Base-by-base conservation (phyloP, 2,888 invertebrate genomes). In the Idaea straminata region DNA sequence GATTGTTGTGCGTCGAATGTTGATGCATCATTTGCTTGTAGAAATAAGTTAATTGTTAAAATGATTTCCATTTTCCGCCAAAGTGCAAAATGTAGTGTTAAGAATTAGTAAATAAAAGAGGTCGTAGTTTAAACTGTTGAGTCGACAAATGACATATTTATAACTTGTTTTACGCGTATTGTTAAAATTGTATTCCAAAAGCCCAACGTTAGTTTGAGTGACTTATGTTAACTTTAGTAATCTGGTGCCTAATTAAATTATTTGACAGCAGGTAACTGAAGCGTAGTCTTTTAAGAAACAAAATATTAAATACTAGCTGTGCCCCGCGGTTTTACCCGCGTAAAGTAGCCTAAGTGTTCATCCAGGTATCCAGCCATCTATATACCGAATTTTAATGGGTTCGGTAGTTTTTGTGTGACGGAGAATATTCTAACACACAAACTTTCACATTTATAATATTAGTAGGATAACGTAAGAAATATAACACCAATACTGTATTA, bases 121-220 rank as follows among this genome's bases (percentile, higher is more conserved):
- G 5, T 47, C 47, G 47, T 47, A 4, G 2, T 47, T 47, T 5
- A 10, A 10, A 47, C 13, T 47, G 7, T 47, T 13, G 10, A 10
- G 10, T 47, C 47, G 47, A 47, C 47, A 10, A 47, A 47, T 47
- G 47, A 47, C 47, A 10, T 47, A 47, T 13, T 13, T 7, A 10
- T 47, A 47, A 47, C 0, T 47, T 10, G 13, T 47, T 47, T 47
- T 47, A 13, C 47, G 10, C 47, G 7, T 13, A 47, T 47, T 47
- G 13, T 70, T 74, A 74, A 66, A 36, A 64, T 71, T 62, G 74
- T 77, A 73, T 67, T 65, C 57, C 75, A 68, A 70, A 47, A 47
- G 47, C 47, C 47, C 47, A 47, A 47, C 47, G 47, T 65, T 62
- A 62, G 62, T 63, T 73, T 72, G 66, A 64, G 63, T 35, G 65